These are phyloP conservation scores for Palloptera scutellata DNA, from an alignment of 2,888 invertebrate species.

Conservation along the genomic window DNA sequence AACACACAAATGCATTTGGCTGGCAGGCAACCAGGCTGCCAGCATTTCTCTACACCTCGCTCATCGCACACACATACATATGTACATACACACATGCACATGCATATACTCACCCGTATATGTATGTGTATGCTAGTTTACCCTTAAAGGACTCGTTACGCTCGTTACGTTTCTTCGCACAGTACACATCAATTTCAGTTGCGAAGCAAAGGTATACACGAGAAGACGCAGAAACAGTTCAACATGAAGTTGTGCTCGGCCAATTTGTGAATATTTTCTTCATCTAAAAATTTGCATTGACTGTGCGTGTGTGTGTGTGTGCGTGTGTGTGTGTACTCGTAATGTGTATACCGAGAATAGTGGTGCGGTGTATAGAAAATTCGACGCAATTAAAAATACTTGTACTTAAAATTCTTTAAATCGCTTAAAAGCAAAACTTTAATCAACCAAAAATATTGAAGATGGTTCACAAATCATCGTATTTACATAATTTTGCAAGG, in stretches of 20 bases:
- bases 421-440: not conserved
- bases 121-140: not conserved
- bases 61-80: not conserved
- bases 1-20: too few species aligned
- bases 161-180: too few species aligned
- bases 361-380: not conserved
- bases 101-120: not conserved
- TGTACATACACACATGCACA: not conserved
- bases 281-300: too few species aligned
- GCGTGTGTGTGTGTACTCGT: too few species aligned
- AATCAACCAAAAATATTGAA: not conserved
- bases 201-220: slow-evolving; percentile 6
- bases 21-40: not conserved
- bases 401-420: not conserved
- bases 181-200: not conserved
- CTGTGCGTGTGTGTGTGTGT: not conserved
- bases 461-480: not conserved
- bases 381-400: not conserved
- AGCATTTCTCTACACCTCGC: not conserved
- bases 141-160: too few species aligned
- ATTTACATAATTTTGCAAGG: not conserved
- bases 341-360: too few species aligned
- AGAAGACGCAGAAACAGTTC: not conserved
- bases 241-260: too few species aligned
- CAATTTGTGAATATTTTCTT: too few species aligned